Evolutionary conservation across 2,888 invertebrate genomes (phyloP), one percentile per base, ranked within the genome.

Genomic region (Bombylius major): DNA sequence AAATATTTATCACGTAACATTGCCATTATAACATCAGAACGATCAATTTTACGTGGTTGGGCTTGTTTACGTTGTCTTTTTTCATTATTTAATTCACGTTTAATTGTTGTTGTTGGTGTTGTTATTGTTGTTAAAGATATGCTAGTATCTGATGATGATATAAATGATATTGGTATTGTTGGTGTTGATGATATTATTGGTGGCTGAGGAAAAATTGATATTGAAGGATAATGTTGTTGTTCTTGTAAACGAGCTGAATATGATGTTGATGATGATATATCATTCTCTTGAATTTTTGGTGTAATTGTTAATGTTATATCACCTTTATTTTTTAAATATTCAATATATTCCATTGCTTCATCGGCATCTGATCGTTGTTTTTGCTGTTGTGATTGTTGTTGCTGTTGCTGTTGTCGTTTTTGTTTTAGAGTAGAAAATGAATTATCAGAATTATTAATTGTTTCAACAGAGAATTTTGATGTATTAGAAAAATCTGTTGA

Each of bases 21-120:
- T 6, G 70, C 64, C 47, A 73, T 64, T 8, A 72, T 65, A 2
- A 67, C 63, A 52, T 72, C 72, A 4, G 70, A 70, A 4, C 69
- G 61, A 4, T 66, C 39, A 13, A 56, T 5, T 57, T 76, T 77
- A 57, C 76, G 72, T 7, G 79, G 79, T 58, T 72, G 74, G 1
- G 75, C 72, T 63, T 79, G 79, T 63, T 79, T 79, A 48, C 79
- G 75, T 32, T 51, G 46, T 5, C 55, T 50, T 44, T 55, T 55
- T 33, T 55, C 55, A 23, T 47, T 14, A 7, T 7, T 23, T 23
- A 23, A 7, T 5, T 14, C 6, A 23, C 12, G 49, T 23, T 45
- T 51, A 33, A 58, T 49, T 47, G 55, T 58, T 60, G 47, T 59
- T 47, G 31, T 5, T 13, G 32, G 45, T 45, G 13, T 52, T 46